A percentile compares a stretch with the other conserved stretches of the same genome.
phyloP scores from a whole-genome alignment of 2,113 vertebrate genomes.

The Pedionomus torquatus region DNA sequence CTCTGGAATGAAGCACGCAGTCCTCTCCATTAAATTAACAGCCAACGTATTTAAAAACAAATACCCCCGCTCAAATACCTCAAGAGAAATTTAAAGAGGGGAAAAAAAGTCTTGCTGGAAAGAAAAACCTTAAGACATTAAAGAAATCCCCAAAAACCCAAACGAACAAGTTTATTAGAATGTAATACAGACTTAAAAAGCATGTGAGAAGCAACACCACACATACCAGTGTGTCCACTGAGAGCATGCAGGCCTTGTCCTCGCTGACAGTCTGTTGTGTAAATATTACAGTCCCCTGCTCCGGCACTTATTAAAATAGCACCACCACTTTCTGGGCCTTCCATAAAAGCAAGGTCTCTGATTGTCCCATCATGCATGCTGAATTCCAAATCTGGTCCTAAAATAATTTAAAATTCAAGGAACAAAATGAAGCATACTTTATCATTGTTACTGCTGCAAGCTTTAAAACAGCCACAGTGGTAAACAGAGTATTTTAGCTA shows the following conservation, averaged over 20 bases:
- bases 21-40: neutral
- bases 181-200: neutral
- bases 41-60: neutral
- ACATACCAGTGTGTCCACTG: conserved; percentile 89
- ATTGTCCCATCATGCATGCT: conserved; percentile 99
- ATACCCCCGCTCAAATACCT: neutral
- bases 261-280: conserved; percentile 95
- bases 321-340: conserved; percentile 95
- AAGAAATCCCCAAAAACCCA: neutral
- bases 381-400: conserved; percentile 94
- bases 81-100: neutral
- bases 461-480: neutral
- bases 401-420: conserved; percentile 5
- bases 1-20: neutral
- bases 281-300: conserved; percentile 95
- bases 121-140: neutral
- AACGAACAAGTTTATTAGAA: neutral
- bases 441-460: neutral
- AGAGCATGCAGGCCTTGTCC: conserved; percentile 94
- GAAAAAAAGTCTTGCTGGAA: neutral
- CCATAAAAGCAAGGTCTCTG: conserved; percentile 98
- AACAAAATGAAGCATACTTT: neutral
- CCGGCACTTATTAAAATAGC: conserved; percentile 98
- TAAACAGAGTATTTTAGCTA: neutral
- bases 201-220: neutral